phyloP scores from a whole-genome alignment of 2,113 vertebrate genomes.

The Rhinolophus sinicus region DNA sequence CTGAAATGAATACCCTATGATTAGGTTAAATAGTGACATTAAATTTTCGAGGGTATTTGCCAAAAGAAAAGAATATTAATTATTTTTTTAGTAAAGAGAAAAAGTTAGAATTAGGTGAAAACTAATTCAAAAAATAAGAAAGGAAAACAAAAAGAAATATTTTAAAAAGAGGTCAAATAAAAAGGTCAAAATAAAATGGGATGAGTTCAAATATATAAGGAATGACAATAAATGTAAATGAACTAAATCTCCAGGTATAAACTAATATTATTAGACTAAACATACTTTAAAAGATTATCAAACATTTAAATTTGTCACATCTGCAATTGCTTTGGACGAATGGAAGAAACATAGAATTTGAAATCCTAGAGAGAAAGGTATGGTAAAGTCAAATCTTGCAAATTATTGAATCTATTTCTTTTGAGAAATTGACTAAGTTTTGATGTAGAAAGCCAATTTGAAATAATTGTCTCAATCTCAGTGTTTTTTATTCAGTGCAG shows the following conservation, averaged over 20 bases:
- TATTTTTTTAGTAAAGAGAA: not conserved
- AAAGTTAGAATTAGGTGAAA: not conserved
- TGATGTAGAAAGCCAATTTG: not conserved
- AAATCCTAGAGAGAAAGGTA: not conserved
- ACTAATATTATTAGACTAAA: not conserved
- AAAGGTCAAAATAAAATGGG: not conserved
- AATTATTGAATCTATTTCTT: not conserved
- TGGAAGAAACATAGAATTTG: not conserved
- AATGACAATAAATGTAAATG: constrained; percentile 7
- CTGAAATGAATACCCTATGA: not conserved
- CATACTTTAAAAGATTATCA: not conserved
- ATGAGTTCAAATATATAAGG: not conserved
- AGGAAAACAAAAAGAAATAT: not conserved
- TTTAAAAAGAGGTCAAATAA: not conserved
- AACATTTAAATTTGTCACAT: not conserved
- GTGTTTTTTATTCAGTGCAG: not conserved
- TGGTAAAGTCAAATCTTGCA: not conserved
- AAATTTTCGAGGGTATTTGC: not conserved
- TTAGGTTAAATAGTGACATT: not conserved
- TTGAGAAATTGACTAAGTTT: not conserved
- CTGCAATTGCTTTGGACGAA: not conserved
- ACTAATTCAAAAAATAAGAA: not conserved
- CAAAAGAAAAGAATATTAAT: not conserved
- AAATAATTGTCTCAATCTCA: not conserved
- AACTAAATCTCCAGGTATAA: not conserved